A percentile compares a stretch with the other conserved stretches of the same genome.
Conservation (phyloP, 1,140 invertebrate genomes). For the Drosophila navojoa region DNA sequence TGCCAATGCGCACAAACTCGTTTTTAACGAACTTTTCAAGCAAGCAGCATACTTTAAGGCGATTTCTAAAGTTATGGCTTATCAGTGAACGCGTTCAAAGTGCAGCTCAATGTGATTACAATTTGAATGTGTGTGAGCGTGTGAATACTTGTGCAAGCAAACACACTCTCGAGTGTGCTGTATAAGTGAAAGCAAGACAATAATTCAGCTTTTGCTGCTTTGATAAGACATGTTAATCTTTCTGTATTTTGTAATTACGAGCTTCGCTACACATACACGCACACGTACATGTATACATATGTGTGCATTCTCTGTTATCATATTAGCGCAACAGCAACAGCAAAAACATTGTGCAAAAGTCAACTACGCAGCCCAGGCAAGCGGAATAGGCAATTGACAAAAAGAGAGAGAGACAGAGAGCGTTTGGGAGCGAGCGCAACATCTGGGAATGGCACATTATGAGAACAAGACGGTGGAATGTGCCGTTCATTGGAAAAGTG, state of each 20-base stretch:
- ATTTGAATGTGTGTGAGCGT: not conserved
- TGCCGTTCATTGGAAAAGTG: conserved; percentile 11
- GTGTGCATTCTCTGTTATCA: conserved; percentile 19
- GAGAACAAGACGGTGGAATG: not conserved
- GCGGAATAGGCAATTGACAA: not conserved
- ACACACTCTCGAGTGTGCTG: conserved; percentile 9
- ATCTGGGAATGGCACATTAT: no score
- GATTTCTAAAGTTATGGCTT: conserved; percentile 13
- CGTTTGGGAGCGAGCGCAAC: not conserved
- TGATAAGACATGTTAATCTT: conserved; percentile 39
- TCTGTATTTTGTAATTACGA: conserved; percentile 47
- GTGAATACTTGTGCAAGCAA: not conserved
- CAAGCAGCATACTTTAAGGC: conserved; percentile 38
- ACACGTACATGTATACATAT: not conserved
- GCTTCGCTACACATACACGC: conserved; percentile 12
- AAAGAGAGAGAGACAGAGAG: not conserved
- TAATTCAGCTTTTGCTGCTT: conserved; percentile 26
- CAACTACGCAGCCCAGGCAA: conserved; percentile 38
- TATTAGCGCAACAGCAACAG: conserved; percentile 12
- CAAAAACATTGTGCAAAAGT: conserved; percentile 36
- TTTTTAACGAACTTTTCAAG: not conserved
- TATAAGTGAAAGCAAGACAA: conserved; percentile 37
- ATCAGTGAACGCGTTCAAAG: conserved; percentile 35
- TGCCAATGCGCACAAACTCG: not conserved
- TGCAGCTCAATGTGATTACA: conserved; percentile 38